Evolutionary conservation across 2,797 vertebrate species (phyloP).

Genomic region (Fistularia tabacaria): DNA sequence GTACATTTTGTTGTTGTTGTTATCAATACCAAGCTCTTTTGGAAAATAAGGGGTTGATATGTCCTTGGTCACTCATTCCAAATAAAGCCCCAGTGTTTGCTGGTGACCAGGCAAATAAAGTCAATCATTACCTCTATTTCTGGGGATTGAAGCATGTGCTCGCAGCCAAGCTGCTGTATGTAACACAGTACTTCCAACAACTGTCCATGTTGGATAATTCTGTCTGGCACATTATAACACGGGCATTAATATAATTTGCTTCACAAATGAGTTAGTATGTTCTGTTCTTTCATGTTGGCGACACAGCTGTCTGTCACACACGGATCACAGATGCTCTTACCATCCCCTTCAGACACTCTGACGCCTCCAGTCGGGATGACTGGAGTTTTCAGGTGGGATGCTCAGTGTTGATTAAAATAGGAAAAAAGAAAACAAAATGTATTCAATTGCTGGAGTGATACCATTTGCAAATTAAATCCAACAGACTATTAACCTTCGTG

Average conservation of each 20-base stretch:
- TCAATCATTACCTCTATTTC: conserved; percentile 37
- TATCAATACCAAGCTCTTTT: background rate
- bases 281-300: background rate
- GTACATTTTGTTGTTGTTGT: no score
- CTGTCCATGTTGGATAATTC: background rate
- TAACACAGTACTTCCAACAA: no score
- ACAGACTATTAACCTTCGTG: no score
- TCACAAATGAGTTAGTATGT: conserved; percentile 16
- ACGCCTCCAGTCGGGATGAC: no score
- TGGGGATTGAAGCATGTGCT: conserved; percentile 13
- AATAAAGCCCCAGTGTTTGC: background rate
- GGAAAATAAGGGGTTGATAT: background rate
- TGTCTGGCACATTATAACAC: background rate
- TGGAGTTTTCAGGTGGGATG: no score
- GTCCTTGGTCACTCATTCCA: background rate
- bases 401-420: no score
- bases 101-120: conserved; percentile 18
- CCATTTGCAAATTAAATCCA: no score
- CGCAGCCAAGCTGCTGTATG: background rate
- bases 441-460: no score
- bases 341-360: no score
- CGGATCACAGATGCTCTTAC: no score
- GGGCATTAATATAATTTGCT: conserved; percentile 12
- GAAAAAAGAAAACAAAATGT: no score
- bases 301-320: no score